A percentile compares a stretch with the other conserved stretches of the same genome.
Conservation (phyloP, 2,113 vertebrate species). For the Petrocephalus zakoni region DNA sequence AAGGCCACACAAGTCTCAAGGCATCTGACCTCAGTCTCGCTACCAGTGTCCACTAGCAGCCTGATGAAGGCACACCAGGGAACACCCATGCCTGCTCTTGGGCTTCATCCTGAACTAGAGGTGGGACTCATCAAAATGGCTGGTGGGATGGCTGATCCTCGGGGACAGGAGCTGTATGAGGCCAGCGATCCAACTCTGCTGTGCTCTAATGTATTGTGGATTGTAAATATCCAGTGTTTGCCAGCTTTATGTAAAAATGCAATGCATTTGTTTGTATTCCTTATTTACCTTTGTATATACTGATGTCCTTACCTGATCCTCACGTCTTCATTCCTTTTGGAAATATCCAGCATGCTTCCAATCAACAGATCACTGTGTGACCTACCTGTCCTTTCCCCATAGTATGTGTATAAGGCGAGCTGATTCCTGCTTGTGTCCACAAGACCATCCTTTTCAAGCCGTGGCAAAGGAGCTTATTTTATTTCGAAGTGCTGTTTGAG, state of each 20-base stretch:
- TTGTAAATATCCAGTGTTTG: background rate
- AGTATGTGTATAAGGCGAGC: background rate
- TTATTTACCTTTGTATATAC: background rate
- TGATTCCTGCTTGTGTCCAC: too few species aligned
- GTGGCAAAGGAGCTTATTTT: too few species aligned
- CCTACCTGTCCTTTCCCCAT: background rate
- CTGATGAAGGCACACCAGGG: too few species aligned
- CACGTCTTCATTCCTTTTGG: background rate
- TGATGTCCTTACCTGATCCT: background rate
- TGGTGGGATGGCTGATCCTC: background rate
- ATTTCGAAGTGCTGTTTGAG: too few species aligned
- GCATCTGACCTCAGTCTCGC: too few species aligned
- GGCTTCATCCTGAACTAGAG: background rate
- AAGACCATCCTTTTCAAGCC: too few species aligned
- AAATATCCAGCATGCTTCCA: background rate
- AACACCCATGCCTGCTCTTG: background rate
- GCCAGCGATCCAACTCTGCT: background rate
- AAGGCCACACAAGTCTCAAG: background rate
- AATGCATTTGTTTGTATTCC: background rate
- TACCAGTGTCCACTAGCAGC: too few species aligned
- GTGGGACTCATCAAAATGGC: background rate
- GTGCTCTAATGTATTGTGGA: background rate
- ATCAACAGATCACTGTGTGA: background rate
- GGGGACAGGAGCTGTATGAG: background rate
- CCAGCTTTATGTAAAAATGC: background rate